Percentiles rank a stretch among this genome's conserved stretches.
Conservation (phyloP, 1,140 invertebrate genomes). For the Conopomorpha cramerella region DNA sequence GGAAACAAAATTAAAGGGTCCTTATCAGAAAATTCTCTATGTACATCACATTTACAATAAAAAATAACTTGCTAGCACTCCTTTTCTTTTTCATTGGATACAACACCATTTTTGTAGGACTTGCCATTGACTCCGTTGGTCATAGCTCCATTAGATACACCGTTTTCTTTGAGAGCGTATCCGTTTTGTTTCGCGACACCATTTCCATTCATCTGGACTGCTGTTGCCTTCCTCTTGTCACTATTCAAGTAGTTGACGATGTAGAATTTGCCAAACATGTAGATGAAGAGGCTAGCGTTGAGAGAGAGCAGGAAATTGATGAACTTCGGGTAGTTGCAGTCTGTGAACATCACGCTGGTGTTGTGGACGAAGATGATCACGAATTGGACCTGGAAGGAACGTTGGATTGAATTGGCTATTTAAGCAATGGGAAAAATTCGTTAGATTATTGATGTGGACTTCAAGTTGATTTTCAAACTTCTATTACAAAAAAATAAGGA, state of each 20-base stretch:
- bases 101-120: no score
- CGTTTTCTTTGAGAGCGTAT: not conserved
- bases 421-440: no score
- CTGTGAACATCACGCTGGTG: conserved; percentile 63
- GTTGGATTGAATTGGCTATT: not conserved
- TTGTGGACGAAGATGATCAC: conserved; percentile 76
- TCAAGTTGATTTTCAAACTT: no score
- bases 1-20: no score
- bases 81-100: conserved; percentile 20
- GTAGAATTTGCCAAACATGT: conserved; percentile 87
- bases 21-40: no score
- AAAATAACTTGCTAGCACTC: conserved; percentile 15
- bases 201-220: no score
- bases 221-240: conserved; percentile 5
- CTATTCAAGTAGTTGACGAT: conserved; percentile 69
- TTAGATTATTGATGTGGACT: no score
- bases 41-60: no score
- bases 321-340: conserved; percentile 70
- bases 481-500: no score
- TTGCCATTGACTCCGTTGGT: conserved; percentile 6
- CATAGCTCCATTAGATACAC: conserved; percentile 1
- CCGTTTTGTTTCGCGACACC: not conserved
- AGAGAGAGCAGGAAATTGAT: conserved; percentile 70
- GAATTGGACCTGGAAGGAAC: conserved; percentile 74
- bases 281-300: conserved; percentile 80